phyloP scores from a whole-genome alignment of 2,888 invertebrate genomes.

The Drosophila stalkeri region DNA sequence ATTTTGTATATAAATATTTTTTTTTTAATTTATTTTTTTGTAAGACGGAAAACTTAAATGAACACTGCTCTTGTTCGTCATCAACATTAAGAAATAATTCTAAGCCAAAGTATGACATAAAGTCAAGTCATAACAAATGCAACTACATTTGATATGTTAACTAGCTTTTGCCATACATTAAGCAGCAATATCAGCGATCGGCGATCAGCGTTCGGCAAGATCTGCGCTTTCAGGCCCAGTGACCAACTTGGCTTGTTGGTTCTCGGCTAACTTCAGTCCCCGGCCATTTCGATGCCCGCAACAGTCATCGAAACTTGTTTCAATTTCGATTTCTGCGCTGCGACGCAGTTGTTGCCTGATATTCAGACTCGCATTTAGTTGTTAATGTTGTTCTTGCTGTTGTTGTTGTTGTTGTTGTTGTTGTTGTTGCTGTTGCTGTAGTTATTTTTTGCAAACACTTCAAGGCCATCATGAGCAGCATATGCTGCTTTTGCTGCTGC shows the following conservation, averaged over 20 bases:
- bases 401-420: slow-evolving; percentile 18
- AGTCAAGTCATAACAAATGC: not conserved
- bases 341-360: slow-evolving; percentile 52
- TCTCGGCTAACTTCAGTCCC: slow-evolving; percentile 12
- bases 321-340: slow-evolving; percentile 56
- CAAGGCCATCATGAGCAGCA: slow-evolving; percentile 77
- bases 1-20: slow-evolving; percentile 1
- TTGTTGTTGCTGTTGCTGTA: slow-evolving; percentile 18
- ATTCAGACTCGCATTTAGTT: slow-evolving; percentile 48
- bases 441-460: slow-evolving; percentile 45
- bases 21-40: not conserved
- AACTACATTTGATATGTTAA: slow-evolving; percentile 3
- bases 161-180: not conserved
- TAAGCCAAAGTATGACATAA: too few relatives aligned
- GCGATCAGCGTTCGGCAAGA: not conserved
- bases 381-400: slow-evolving; percentile 5
- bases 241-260: slow-evolving; percentile 63
- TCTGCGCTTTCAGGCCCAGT: slow-evolving; percentile 50
- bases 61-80: not conserved
- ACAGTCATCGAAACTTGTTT: slow-evolving; percentile 64
- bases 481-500: slow-evolving; percentile 74
- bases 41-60: not conserved
- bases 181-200: slow-evolving; percentile 4
- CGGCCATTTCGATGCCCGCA: not conserved
- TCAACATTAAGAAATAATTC: not conserved